These are phyloP conservation scores for Theocolax elegans DNA, from an alignment of 1,140 invertebrate species.

Conservation along the genomic window DNA sequence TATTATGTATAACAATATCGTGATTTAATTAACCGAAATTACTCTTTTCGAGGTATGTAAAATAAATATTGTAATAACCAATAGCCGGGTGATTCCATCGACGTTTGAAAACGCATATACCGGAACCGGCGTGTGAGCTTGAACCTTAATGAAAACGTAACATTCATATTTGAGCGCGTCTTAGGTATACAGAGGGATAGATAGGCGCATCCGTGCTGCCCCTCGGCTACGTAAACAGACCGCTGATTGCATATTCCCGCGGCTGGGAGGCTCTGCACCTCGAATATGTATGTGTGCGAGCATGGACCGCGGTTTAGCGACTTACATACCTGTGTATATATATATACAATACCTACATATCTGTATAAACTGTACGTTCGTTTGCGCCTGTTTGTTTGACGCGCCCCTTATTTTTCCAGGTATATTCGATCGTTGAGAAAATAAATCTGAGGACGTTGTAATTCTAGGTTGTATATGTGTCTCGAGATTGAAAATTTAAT, in stretches of 20 bases:
- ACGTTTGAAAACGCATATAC: no score
- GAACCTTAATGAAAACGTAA: constrained; percentile 17
- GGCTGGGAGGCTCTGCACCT: not conserved
- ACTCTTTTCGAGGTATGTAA: no score
- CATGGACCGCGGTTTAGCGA: not conserved
- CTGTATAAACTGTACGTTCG: not conserved
- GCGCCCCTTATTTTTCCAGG: no score
- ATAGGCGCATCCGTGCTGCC: not conserved
- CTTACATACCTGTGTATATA: not conserved
- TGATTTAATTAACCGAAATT: no score
- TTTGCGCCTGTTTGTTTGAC: not conserved
- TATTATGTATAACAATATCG: no score
- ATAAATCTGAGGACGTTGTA: no score
- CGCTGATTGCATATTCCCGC: constrained; percentile 13
- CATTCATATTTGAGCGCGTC: constrained; percentile 10
- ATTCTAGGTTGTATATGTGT: no score
- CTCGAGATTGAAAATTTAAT: no score
- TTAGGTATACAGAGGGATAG: not conserved
- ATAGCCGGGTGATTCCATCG: no score
- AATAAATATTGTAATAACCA: no score
- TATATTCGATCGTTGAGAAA: no score
- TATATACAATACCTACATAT: not conserved
- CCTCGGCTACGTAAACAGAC: constrained; percentile 4
- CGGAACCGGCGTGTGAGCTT: no score
- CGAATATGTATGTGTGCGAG: not conserved